phyloP scores from a whole-genome alignment of 2,113 vertebrate species.

The Cisticola juncidis region DNA sequence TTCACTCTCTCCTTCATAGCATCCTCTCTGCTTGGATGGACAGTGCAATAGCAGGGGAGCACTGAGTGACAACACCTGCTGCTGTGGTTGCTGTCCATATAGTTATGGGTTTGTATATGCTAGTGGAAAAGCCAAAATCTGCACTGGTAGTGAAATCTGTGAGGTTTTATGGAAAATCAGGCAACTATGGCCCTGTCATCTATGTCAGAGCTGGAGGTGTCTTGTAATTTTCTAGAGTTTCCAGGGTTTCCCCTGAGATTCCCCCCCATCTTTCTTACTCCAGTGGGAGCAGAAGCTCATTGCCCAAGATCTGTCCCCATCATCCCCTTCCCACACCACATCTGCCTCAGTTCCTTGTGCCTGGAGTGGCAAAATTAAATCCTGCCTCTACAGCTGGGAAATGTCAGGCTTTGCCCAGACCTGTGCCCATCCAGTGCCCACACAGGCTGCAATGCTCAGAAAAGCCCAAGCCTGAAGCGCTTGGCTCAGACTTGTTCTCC shows the following conservation, averaged over 20 bases:
- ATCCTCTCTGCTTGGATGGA: not conserved
- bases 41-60: not conserved
- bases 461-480: not conserved
- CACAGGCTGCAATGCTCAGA: fast-evolving
- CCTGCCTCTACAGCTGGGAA: not conserved
- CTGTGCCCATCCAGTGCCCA: not conserved
- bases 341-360: not conserved
- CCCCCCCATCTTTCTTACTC: not conserved
- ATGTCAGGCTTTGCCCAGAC: not conserved
- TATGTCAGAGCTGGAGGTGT: not conserved
- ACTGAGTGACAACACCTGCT: not conserved
- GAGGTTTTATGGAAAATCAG: not conserved
- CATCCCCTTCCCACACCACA: fast-evolving
- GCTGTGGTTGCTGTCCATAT: not conserved
- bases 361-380: not conserved
- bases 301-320: fast-evolving
- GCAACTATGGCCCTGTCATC: not conserved
- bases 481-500: not conserved
- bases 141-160: not conserved
- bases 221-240: not conserved
- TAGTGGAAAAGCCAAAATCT: not conserved
- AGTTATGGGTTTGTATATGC: not conserved
- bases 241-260: not conserved
- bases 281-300: not conserved
- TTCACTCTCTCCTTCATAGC: not conserved